Evolutionary conservation across 2,113 vertebrate species (phyloP), one percentile per base, ranked within the genome.

Genomic region (Campylomormyrus numenius): DNA sequence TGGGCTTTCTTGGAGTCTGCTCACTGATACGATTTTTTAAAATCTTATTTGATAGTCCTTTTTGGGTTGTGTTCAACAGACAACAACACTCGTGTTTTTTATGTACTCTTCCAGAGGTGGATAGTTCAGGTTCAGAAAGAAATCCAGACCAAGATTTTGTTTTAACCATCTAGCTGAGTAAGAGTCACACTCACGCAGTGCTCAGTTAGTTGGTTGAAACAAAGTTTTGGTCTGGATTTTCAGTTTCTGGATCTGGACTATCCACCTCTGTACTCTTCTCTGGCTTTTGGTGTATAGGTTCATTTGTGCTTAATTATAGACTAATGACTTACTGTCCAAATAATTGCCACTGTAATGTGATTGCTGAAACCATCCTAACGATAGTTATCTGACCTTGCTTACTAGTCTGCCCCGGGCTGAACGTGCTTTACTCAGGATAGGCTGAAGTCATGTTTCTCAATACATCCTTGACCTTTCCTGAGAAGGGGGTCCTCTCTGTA

Each of bases 381-480:
- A n/a, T 24, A 8, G 19, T 48, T 19, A n/a, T 48, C 83, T 3
- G 21, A 46, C 3, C 24, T 85, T 48, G 8, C 45, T 46, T 48
- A 48, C 45, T 48, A 24, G 8, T 45, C 45, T 48, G 83, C 42
- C 21, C 7, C 11, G 45, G 8, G 7, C 21, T 46, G 45, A n/a
- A 85, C 7, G 7, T 45, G 83, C 84, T 70, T 90, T 66, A 27
- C n/a, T 70, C 52, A 87, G 86, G 11, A 15, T 70, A n/a, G 58
- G 62, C 89, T 39, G 58, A 27, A 46, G 70, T 50, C n/a, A n/a
- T 83, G 24, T 87, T 87, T 87, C 27, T 46, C 58, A 74, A 17
- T 46, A 74, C 58, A 35, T 70, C 27, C 31, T 24, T 90, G 89
- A 90, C 89, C 89, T 90, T 87, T 90, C n/a, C 53, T 52, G 80